Evolutionary conservation across 2,113 vertebrate species (phyloP).

Genomic region (Orcinus orca): DNA sequence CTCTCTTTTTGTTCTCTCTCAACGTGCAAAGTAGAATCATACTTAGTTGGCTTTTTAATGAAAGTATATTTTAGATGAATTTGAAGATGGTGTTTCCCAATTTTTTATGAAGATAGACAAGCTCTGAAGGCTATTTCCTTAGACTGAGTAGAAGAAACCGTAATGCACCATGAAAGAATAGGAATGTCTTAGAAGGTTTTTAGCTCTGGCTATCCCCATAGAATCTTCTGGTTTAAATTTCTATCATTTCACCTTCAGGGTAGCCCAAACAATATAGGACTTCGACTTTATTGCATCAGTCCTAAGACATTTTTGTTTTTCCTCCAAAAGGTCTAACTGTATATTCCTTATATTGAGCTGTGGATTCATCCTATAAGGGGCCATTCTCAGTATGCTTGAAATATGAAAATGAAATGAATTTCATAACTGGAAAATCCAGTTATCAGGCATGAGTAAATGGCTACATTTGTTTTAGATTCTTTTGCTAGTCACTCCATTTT

Average conservation of each 20-base stretch:
- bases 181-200: not conserved
- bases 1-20: not conserved
- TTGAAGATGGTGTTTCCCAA: slow-evolving; percentile 55
- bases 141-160: not conserved
- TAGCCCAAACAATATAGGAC: slow-evolving; percentile 26
- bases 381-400: slow-evolving; percentile 53
- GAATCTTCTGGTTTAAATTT: slow-evolving; percentile 40
- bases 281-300: not conserved
- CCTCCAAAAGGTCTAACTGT: not conserved
- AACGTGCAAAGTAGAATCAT: not conserved
- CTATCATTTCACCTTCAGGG: slow-evolving; percentile 53
- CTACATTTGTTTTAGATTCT: slow-evolving; percentile 57
- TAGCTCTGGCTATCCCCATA: not conserved
- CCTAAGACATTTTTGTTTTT: not conserved
- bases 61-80: slow-evolving; percentile 39
- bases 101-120: not conserved
- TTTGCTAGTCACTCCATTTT: slow-evolving; percentile 57
- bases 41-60: slow-evolving; percentile 40
- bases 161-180: not conserved
- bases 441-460: slow-evolving; percentile 59
- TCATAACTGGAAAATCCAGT: slow-evolving; percentile 73
- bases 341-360: not conserved
- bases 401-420: slow-evolving; percentile 78
- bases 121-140: not conserved
- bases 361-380: not conserved